Conservation (phyloP, 2,113 vertebrate species). For the Cryptomyrus ogoouensis region DNA sequence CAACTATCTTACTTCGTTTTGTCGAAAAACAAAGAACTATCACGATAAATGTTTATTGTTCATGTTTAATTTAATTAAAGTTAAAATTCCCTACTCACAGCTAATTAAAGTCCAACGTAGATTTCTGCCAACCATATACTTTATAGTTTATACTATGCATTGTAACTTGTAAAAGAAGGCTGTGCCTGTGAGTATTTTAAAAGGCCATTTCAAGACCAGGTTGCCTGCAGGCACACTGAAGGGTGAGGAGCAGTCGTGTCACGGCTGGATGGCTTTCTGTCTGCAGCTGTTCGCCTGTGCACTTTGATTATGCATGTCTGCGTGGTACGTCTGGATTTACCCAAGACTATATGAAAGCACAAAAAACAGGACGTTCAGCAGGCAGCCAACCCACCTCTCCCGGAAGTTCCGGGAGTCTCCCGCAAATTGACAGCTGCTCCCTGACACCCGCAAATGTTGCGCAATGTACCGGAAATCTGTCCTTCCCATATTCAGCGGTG, state of each 20-base stretch:
- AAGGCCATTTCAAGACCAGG: not conserved
- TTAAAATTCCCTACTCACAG: not conserved
- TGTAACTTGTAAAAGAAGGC: not conserved
- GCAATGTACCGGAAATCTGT: no score
- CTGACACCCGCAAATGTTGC: no score
- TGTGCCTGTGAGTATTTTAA: not conserved
- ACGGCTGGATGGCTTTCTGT: not conserved
- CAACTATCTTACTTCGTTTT: not conserved
- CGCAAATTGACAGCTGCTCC: no score
- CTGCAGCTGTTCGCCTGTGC: not conserved
- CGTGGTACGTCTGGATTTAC: not conserved
- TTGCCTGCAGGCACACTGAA: not conserved
- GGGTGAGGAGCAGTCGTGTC: not conserved
- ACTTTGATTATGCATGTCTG: not conserved
- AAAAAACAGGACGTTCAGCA: not conserved
- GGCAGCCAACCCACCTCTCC: no score
- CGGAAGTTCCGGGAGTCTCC: no score
- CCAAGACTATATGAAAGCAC: not conserved
- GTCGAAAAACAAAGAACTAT: not conserved
- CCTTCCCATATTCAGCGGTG: no score
- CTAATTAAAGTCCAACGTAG: not conserved
- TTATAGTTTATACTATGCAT: not conserved
- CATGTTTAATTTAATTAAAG: not conserved
- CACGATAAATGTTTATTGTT: not conserved
- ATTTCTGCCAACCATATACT: not conserved